Evolutionary conservation across 2,113 vertebrate species (phyloP), one percentile per base, ranked within the genome.

Genomic region (Oryzias curvinotus): DNA sequence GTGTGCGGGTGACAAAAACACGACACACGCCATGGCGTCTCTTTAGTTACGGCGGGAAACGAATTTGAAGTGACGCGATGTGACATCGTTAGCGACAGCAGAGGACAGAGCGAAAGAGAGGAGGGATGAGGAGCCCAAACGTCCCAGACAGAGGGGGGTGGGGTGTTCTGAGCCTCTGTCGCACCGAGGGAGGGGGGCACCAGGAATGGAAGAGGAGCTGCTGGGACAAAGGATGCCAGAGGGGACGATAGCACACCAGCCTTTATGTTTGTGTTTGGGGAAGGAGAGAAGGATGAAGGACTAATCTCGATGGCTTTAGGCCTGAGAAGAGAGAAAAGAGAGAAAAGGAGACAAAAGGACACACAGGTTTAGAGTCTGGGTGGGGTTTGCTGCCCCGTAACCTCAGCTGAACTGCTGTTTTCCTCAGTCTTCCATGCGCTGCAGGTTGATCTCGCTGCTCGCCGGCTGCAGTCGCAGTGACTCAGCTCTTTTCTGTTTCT

Each of bases 231-330:
- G 77, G 75, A 90, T 87, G 87, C 89, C 85, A 88, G 89, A 86
- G 90, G 88, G 75, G 73, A 90, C 80, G 85, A 93, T 91, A 92
- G 91, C 79, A 92, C 90, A 86, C 88, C 90, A 93, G 93, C 91
- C 81, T 77, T 92, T 92, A 86, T 82, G 89, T 90, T 85, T 85
- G 85, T 84, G 87, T 83, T 86, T 85, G 82, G 48, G 85, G 81
- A 82, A 87, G 90, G 75, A 88, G 85, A 89, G 86, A 90, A 85
- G 86, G 84, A 83, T 90, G 88, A 85, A 90, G 88, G 86, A 84
- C 90, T 89, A 91, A 82, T 91, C 90, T 91, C 82, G 92, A 94
- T 92, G 90, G 87, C 79, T 95, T 36, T 95, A 96, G 91, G 94
- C 94, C 94, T 96, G 92, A 93, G 91, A 88, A 92, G 82, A 88